Evolutionary conservation across 2,797 vertebrate genomes (phyloP).

Genomic region (Artibeus jamaicensis): DNA sequence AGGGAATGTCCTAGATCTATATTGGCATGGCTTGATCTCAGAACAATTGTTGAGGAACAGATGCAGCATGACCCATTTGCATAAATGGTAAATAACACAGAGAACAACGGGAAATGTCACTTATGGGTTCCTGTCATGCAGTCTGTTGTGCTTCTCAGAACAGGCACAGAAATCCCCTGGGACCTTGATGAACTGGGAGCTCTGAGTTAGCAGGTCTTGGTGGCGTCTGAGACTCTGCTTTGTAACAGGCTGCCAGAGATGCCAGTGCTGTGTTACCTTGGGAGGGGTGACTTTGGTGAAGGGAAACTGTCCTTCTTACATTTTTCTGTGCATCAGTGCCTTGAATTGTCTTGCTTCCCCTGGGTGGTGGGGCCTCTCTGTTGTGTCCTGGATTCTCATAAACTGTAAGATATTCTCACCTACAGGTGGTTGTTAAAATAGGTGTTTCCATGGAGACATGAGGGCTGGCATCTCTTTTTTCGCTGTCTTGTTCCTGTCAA

Average conservation of each 20-base stretch:
- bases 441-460: background rate
- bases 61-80: background rate
- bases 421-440: too few relatives aligned
- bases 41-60: background rate
- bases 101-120: too few relatives aligned
- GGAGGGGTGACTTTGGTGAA: background rate
- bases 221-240: background rate
- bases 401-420: too few relatives aligned
- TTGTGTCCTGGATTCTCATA: too few relatives aligned
- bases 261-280: background rate
- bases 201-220: background rate
- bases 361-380: background rate
- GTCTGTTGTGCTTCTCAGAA: background rate
- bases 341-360: background rate
- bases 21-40: background rate
- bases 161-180: too few relatives aligned
- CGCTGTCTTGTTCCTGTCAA: background rate
- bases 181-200: background rate
- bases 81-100: background rate
- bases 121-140: too few relatives aligned
- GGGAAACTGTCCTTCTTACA: background rate
- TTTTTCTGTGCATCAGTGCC: background rate
- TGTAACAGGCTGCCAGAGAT: background rate
- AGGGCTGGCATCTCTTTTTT: background rate
- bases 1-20: background rate